These are phyloP conservation scores for Cabera pusaria DNA, from an alignment of 2,888 invertebrate genomes.

Conservation along the genomic window DNA sequence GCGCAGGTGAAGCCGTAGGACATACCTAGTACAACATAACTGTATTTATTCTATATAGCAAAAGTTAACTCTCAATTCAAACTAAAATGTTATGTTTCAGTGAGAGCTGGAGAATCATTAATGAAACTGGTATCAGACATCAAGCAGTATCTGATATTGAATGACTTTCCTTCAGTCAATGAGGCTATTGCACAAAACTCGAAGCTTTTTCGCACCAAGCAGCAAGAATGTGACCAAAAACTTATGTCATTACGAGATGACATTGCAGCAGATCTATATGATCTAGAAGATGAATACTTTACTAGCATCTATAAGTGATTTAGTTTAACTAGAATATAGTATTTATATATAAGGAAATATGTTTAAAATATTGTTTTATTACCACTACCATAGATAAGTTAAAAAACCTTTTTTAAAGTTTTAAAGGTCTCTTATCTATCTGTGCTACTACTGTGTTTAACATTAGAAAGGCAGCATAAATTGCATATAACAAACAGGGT, in stretches of 20 bases:
- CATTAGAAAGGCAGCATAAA: too few relatives aligned
- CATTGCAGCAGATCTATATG: constrained; percentile 96
- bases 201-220: constrained; percentile 93
- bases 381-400: too few relatives aligned
- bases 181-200: constrained; percentile 98
- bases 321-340: background rate
- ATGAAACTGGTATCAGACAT: constrained; percentile 99
- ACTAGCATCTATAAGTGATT: constrained; percentile 90
- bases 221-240: constrained; percentile 96
- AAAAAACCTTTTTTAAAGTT: too few relatives aligned
- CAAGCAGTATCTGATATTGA: constrained; percentile 98
- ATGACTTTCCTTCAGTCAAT: constrained; percentile 99
- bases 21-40: too few relatives aligned
- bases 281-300: constrained; percentile 96
- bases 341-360: too few relatives aligned
- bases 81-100: constrained; percentile 56
- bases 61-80: too few relatives aligned
- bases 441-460: too few relatives aligned
- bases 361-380: too few relatives aligned
- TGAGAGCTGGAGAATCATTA: constrained; percentile 97
- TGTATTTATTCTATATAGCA: too few relatives aligned
- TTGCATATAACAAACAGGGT: too few relatives aligned
- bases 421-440: too few relatives aligned
- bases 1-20: too few relatives aligned
- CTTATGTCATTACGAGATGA: constrained; percentile 96